Conservation (phyloP, 2,888 invertebrate species). For the Rugalucina vietnamica region DNA sequence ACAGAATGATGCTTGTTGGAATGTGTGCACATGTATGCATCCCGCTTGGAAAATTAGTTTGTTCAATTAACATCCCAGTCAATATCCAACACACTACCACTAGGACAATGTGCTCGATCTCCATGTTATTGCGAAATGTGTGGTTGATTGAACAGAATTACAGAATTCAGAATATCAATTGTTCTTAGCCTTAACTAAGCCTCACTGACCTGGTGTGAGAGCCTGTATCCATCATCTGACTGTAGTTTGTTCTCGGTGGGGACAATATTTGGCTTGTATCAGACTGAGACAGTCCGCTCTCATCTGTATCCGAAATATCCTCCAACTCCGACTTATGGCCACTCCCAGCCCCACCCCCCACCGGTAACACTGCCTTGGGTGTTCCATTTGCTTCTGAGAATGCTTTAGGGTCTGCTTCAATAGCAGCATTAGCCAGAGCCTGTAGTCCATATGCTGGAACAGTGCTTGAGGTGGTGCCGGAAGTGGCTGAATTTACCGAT, state of each 20-base stretch:
- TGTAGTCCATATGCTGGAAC: conserved; percentile 55
- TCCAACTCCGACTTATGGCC: conserved; percentile 57
- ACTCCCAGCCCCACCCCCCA: conserved; percentile 35
- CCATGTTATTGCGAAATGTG: no score
- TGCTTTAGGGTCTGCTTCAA: conserved; percentile 58
- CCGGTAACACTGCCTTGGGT: conserved; percentile 5
- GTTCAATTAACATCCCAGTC: no score
- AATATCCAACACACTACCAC: no score
- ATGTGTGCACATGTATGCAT: no score
- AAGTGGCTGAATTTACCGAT: neutral
- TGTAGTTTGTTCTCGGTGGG: conserved; percentile 52
- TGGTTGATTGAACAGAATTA: no score
- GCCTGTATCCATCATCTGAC: conserved; percentile 48
- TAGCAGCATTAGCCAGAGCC: conserved; percentile 63
- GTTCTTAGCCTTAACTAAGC: no score
- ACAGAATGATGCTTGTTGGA: no score
- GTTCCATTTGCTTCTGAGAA: conserved; percentile 30
- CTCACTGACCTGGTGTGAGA: conserved; percentile 48
- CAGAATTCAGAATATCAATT: no score
- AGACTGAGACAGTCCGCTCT: conserved; percentile 59
- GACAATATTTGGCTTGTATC: conserved; percentile 63
- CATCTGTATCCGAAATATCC: conserved; percentile 59
- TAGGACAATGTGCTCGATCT: no score
- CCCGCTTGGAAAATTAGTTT: no score
- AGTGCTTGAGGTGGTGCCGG: conserved; percentile 14